These are phyloP conservation scores for Ennomos quercinarius DNA, from an alignment of 2,888 invertebrate species.

Conservation along the genomic window DNA sequence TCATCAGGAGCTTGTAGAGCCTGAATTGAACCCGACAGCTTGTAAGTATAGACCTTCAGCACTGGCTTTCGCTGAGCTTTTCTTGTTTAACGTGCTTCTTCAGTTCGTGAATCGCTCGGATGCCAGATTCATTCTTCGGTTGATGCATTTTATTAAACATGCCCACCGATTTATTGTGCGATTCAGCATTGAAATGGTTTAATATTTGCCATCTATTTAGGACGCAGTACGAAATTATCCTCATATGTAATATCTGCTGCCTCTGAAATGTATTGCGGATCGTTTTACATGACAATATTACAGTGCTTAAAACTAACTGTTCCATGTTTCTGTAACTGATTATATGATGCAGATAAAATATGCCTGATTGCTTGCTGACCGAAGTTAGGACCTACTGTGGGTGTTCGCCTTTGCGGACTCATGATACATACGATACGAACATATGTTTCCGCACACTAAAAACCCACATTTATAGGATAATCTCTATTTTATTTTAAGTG, in stretches of 20 bases:
- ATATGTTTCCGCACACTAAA: too few relatives aligned
- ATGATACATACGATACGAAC: too few relatives aligned
- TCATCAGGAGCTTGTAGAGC: too few relatives aligned
- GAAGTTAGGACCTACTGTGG: too few relatives aligned
- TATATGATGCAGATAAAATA: not conserved
- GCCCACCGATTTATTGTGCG: slow-evolving; percentile 25
- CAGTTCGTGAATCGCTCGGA: slow-evolving; percentile 65
- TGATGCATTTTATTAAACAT: slow-evolving; percentile 52
- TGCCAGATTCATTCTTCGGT: slow-evolving; percentile 61
- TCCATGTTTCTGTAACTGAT: not conserved
- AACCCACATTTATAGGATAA: slow-evolving; percentile 19
- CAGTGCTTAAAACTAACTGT: not conserved
- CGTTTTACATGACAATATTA: not conserved
- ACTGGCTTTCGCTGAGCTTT: slow-evolving; percentile 42
- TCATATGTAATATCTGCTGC: not conserved
- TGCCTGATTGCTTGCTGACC: too few relatives aligned
- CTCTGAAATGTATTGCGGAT: slow-evolving; percentile 9
- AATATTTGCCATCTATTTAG: slow-evolving; percentile 6
- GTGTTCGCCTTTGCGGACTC: too few relatives aligned
- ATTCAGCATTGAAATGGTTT: slow-evolving; percentile 16
- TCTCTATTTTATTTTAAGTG: slow-evolving; percentile 35
- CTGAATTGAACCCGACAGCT: not conserved
- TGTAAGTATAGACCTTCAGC: not conserved
- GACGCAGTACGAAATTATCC: slow-evolving; percentile 3
- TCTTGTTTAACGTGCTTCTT: slow-evolving; percentile 56